These are phyloP conservation scores for Mionectes macconnelli DNA, from an alignment of 2,113 vertebrate genomes.

Conservation along the genomic window DNA sequence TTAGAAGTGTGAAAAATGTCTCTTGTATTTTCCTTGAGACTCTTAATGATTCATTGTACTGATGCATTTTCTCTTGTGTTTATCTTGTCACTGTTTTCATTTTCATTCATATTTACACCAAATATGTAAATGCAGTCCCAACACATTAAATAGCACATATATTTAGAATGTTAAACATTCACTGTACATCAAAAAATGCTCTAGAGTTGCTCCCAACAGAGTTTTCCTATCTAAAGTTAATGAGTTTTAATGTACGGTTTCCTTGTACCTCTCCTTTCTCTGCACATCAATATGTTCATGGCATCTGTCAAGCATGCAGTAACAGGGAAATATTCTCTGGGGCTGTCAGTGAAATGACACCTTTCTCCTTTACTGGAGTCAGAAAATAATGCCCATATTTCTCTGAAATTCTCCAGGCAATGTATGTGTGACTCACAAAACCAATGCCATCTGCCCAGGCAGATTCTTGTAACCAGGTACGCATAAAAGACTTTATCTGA, in stretches of 20 bases:
- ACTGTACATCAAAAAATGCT: constrained; percentile 62
- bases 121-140: constrained; percentile 67
- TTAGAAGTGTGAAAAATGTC: neutral
- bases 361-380: constrained; percentile 70
- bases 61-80: constrained; percentile 33
- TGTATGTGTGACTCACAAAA: constrained; percentile 64
- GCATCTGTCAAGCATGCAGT: constrained; percentile 75
- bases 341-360: constrained; percentile 71
- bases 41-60: constrained; percentile 29
- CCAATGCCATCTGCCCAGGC: constrained; percentile 69
- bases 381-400: constrained; percentile 70
- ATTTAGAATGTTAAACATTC: constrained; percentile 71
- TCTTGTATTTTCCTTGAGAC: neutral
- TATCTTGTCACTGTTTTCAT: constrained; percentile 47
- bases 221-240: constrained; percentile 65
- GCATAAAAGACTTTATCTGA: constrained; percentile 59
- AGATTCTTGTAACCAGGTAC: constrained; percentile 56
- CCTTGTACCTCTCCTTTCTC: constrained; percentile 67
- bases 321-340: constrained; percentile 64
- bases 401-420: constrained; percentile 71
- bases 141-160: constrained; percentile 62
- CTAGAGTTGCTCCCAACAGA: constrained; percentile 61
- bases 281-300: constrained; percentile 76
- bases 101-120: constrained; percentile 50
- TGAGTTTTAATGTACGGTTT: constrained; percentile 76